Evolutionary conservation across 2,888 invertebrate genomes (phyloP), one percentile per base, ranked within the genome.

Genomic region (Melanostoma mellinum): DNA sequence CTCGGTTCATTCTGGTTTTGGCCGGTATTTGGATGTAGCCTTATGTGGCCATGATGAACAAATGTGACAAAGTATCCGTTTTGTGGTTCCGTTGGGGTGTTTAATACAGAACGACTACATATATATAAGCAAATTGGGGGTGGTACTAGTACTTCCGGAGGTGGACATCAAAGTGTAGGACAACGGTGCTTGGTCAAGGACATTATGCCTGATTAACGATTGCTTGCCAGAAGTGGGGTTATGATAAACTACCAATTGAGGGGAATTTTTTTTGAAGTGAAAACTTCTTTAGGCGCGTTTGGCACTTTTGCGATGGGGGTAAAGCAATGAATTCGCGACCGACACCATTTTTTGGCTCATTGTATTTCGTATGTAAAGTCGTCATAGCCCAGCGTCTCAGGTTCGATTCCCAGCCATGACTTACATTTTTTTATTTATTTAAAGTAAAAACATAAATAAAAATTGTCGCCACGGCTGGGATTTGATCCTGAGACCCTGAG

Each of bases 31-130:
- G 63, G 58, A 68, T 82, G 73, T 78, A 56, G 72, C 67, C 72
- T 68, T 77, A 73, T 82, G 72, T 77, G 77, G 50, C 68, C 73
- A 82, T 82, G 73, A 82, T 77, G 78, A 82, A 77, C 73, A 82
- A 77, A 82, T 82, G 82, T 82, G 77, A 82, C 73, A 78, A 82
- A 77, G 78, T 82, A 77, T 77, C 73, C 77, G 73, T 82, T 76
- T 75, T 82, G 82, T 74, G 82, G 73, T 78, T 63, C 68, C 58
- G 69, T 58, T 48, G 52, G 80, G 60, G 58, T 80, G 75, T 80
- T 75, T 30, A 68, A 73, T 68, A 60, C 38, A 61, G 30, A 50
- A 60, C 44, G 1, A 58, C 40, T 36, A 48, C 38, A 50, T 38
- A 46, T 50, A 30, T 20, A 50, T 20, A 65, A 5, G 8, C 6